Evolutionary conservation across 92 coral and sea anemone genomes (phyloP).

Genomic region (Porites evermanni): DNA sequence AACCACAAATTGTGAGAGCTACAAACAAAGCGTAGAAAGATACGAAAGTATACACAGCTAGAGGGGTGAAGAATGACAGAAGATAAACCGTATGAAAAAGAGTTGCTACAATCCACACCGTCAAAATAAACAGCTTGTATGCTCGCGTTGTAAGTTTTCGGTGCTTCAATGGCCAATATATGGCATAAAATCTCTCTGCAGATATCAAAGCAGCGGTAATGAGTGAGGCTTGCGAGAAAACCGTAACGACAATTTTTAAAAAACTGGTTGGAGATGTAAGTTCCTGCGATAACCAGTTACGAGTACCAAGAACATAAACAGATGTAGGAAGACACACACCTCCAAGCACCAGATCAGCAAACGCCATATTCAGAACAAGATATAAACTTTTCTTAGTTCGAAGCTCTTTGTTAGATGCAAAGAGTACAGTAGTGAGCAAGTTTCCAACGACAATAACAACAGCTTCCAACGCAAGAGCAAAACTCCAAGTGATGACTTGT

Average conservation of each 20-base stretch:
- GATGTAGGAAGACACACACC: constrained; percentile 6
- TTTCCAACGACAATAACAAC: background rate
- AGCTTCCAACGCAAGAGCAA: no score
- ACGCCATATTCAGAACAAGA: constrained; percentile 19
- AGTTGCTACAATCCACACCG: background rate
- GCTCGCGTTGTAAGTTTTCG: background rate
- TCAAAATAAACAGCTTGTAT: background rate
- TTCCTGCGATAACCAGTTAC: no score
- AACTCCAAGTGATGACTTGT: background rate
- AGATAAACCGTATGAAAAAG: background rate
- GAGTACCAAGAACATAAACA: background rate
- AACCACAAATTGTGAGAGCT: background rate
- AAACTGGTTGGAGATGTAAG: no score
- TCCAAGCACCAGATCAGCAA: constrained; percentile 32
- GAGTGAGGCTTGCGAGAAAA: no score
- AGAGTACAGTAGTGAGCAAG: background rate
- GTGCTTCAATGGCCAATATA: no score
- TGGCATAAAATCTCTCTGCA: no score
- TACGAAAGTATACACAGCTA: background rate
- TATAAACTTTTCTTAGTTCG: background rate
- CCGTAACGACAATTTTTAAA: no score
- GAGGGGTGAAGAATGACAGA: background rate
- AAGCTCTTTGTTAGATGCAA: background rate
- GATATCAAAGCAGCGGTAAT: no score
- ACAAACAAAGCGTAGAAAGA: background rate